Evolutionary conservation across 2,888 invertebrate species (phyloP), one percentile per base, ranked within the genome.

Genomic region (Coecobrya sp.): DNA sequence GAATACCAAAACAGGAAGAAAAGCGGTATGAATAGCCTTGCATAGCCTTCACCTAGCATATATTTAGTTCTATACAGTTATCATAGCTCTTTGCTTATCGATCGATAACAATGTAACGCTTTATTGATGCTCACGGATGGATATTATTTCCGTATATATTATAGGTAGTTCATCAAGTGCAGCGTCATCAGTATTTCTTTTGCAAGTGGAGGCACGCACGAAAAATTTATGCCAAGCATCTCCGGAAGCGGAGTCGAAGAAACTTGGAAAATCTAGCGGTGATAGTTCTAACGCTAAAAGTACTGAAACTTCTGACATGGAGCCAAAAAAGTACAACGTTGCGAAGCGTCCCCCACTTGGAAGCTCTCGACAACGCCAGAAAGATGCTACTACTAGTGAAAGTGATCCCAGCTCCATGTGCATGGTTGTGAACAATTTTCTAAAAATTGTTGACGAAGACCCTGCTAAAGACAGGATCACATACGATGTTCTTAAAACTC

Each of bases 341-440:
- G 5, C 11, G 7, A 62, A 68, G 30, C 7, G 16, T 11, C 36
- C 27, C 30, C 27, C 13, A 10, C 5, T 7, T 4, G 13, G 36
- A 13, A 13, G 16, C 5, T 68, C 36, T 8, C 65, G 36, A 36
- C 19, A 76, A 5, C 13, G 11, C 3, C 30, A 49, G 7, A 45
- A 85, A 25, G 45, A 25, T n/a, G 65, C 19, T 25, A 76, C 90
- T 13, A 68, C 81, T 7, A 84, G 90, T 68, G 86, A 65, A 0
- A 93, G 92, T 55, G 92, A 92, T 27, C 89, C 92, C 16, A 93
- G 93, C 52, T 65, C 93, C 4, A 81, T 92, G 30, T 93, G 93
- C 68, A 55, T 84, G 45, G 25, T 90, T 27, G 68, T 93, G 0
- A 70, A 89, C 3, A 42, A 93, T 25, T 86, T 92, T 76, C 36